These are phyloP conservation scores for Lasioglossum villosulum DNA, from an alignment of 2,888 invertebrate genomes.

Conservation along the genomic window DNA sequence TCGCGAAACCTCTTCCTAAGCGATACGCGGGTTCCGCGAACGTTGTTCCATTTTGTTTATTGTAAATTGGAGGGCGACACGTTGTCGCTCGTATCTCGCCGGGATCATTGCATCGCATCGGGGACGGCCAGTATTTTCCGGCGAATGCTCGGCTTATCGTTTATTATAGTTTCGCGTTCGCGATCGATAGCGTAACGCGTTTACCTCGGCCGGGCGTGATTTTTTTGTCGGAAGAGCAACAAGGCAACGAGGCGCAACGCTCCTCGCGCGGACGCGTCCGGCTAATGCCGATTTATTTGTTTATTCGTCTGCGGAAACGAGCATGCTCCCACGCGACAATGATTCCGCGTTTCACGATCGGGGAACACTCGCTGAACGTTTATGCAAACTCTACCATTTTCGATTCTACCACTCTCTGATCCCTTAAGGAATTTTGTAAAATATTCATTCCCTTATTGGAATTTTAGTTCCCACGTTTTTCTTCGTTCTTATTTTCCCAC, in stretches of 20 bases:
- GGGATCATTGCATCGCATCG: not conserved
- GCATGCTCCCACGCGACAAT: not conserved
- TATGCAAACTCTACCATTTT: too few species aligned
- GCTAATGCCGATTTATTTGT: not conserved
- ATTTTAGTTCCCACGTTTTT: too few species aligned
- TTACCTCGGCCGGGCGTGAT: not conserved
- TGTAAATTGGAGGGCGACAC: conserved; percentile 21
- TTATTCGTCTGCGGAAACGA: not conserved
- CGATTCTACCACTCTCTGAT: too few species aligned
- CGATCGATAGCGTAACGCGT: not conserved
- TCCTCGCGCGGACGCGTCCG: too few species aligned
- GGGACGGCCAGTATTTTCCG: not conserved
- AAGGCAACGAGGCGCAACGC: not conserved
- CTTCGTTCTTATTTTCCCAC: too few species aligned
- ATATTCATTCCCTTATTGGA: too few species aligned
- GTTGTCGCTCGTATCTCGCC: not conserved
- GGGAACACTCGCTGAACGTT: too few species aligned
- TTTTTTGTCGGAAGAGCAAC: not conserved
- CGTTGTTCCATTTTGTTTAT: conserved; percentile 20
- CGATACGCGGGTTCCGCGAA: not conserved
- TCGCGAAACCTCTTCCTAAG: not conserved
- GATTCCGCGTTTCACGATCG: not conserved
- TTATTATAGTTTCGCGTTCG: not conserved
- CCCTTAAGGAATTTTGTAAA: too few species aligned
- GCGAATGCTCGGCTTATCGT: conserved; percentile 5